Conservation (phyloP, 2,797 vertebrate species). For the Stomatorhinus walkeri region DNA sequence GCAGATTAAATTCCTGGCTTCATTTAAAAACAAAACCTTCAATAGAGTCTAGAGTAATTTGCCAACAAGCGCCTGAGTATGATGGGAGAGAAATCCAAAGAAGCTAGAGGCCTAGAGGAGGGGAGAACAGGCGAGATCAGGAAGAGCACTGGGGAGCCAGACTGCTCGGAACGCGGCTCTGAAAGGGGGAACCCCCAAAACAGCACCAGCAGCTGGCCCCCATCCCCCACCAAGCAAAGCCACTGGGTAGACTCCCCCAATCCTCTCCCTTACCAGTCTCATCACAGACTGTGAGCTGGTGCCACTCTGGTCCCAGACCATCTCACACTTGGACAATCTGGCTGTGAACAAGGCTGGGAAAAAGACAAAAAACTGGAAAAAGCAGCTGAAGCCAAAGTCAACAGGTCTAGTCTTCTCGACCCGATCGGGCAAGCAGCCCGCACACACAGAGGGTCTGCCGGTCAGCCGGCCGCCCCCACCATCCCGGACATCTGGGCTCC, state of each 20-base stretch:
- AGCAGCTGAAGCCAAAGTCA: conserved; percentile 20
- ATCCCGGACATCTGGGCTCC: not conserved
- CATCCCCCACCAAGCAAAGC: not conserved
- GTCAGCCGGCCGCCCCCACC: not conserved
- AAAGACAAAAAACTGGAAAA: not conserved
- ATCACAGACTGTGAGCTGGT: conserved; percentile 27
- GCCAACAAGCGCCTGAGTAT: not conserved
- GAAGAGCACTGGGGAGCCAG: not conserved
- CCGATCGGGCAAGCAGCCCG: not conserved
- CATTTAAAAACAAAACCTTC: not conserved
- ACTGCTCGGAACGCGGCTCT: not conserved
- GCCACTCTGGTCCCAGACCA: not conserved
- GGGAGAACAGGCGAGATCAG: not conserved
- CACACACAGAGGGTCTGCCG: not conserved
- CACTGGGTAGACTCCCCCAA: not conserved
- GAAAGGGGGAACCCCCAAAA: not conserved
- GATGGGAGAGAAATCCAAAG: not conserved
- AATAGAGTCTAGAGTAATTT: not conserved
- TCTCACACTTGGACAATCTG: not conserved
- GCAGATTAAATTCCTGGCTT: not conserved
- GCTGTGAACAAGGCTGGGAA: not conserved
- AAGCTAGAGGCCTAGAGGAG: not conserved
- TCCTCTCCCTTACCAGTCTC: not conserved
- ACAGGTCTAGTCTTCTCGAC: not conserved
- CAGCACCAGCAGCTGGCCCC: not conserved